Evolutionary conservation across 2,113 vertebrate species (phyloP), one percentile per base, ranked within the genome.

Genomic region (Pseudolaguvia tuberculata): DNA sequence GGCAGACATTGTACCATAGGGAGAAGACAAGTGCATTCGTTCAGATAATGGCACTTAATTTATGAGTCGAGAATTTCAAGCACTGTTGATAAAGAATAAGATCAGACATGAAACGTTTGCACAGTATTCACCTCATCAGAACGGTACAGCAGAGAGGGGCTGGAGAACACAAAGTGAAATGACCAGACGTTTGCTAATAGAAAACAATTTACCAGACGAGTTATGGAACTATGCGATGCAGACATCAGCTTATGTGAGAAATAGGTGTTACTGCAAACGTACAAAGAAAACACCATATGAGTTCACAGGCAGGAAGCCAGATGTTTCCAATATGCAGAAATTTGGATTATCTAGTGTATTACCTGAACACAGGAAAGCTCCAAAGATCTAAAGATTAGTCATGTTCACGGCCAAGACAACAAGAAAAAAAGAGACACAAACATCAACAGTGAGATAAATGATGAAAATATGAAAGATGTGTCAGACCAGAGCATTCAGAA

Each of bases 101-200:
- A 82, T 73, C 5, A 74, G 53, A 47, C 77, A 80, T 77, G 42
- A 84, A 12, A 83, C 47, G 0, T 81, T 79, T 23, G 67, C 76
- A 11, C 75, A 75, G 1, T 80, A 82, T 29, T 77, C 78, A 23
- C 77, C 80, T 12, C 78, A 82, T 48, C 73, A 82, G n/a, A 82
- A 74, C 15, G 77, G 75, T 10, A 77, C 79, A 25, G 70, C 74
- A 20, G 74, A 69, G 48, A 27, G 69, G 55, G 25, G 29, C 15
- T 80, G 71, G 75, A n/a, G 72, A 52, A 82, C 75, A 13, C 61
- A 4, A 52, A 78, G 23, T 18, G 52, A 55, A 9, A 47, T 47
- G 45, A 47, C 45, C 45, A 47, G 45, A 13, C 13, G 45, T 13
- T 82, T 79, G 39, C 31, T 79, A 13, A 77, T 77, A 29, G 65